Percentiles rank a stretch among this genome's conserved stretches.
Conservation (phyloP, 2,113 vertebrate genomes). For the Etia nguti region DNA sequence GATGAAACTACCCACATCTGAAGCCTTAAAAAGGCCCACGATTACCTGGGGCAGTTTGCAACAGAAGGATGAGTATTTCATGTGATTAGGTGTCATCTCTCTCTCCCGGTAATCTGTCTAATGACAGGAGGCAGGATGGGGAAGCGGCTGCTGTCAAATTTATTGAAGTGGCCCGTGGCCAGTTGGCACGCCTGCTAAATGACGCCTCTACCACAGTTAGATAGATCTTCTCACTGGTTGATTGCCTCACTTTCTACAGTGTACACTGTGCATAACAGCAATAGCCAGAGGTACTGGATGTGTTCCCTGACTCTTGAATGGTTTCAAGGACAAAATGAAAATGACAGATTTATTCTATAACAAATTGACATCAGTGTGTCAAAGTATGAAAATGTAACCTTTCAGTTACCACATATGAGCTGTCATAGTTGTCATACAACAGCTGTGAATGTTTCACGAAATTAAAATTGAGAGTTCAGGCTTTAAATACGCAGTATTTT, state of each 20-base stretch:
- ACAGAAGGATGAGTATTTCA: constrained; percentile 56
- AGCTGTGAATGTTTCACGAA: background rate
- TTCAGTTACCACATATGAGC: background rate
- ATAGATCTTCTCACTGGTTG: constrained; percentile 56
- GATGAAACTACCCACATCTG: constrained; percentile 20
- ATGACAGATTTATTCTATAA: background rate
- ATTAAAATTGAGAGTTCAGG: background rate
- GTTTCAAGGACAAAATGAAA: constrained; percentile 48
- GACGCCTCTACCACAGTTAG: constrained; percentile 43
- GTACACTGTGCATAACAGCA: constrained; percentile 35
- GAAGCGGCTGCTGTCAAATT: constrained; percentile 63
- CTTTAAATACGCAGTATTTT: background rate
- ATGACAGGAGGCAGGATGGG: constrained; percentile 58
- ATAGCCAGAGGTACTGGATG: constrained; percentile 7
- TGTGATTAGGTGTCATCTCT: constrained; percentile 66
- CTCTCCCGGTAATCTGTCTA: constrained; percentile 56
- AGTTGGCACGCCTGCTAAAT: constrained; percentile 68
- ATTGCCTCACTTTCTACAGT: constrained; percentile 43
- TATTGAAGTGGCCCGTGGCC: constrained; percentile 69
- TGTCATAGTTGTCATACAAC: background rate
- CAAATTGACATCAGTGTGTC: background rate
- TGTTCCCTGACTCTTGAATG: background rate
- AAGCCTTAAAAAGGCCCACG: constrained; percentile 24
- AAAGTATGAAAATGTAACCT: background rate
- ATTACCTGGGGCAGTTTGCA: constrained; percentile 48